Evolutionary conservation across 2,797 vertebrate genomes (phyloP).

Genomic region (Otolemur crassicaudatus): DNA sequence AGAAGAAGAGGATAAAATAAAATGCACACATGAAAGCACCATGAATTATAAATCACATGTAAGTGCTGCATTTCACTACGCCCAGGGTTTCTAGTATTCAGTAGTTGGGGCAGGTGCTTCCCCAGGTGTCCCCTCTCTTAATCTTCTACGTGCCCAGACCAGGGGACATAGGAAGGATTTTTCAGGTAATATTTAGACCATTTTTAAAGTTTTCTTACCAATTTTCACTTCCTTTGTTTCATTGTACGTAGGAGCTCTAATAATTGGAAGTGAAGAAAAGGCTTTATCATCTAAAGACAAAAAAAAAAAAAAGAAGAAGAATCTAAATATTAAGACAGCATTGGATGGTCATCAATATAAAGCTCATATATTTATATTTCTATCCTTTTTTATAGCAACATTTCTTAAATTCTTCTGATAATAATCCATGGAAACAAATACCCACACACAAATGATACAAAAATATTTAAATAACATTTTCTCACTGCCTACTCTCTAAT

Average conservation of each 20-base stretch:
- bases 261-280: conserved; percentile 56
- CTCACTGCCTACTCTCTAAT: not conserved
- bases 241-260: conserved; percentile 54
- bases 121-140: not conserved
- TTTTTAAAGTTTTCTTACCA: conserved; percentile 65
- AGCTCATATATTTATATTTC: conserved; percentile 6
- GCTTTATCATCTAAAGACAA: conserved; percentile 22
- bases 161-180: not conserved
- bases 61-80: not conserved
- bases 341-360: not conserved
- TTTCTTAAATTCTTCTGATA: not conserved
- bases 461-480: not conserved
- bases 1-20: not conserved
- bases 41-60: not conserved
- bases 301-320: conserved; percentile 61
- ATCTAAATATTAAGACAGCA: not conserved
- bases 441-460: not conserved
- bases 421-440: not conserved
- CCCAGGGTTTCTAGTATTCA: no score
- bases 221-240: conserved; percentile 68
- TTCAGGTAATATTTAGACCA: not conserved
- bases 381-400: not conserved
- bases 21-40: fast-evolving
- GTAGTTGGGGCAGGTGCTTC: not conserved
- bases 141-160: not conserved